These are phyloP conservation scores for Gymnopithys bicolor DNA, from an alignment of 2,797 vertebrate genomes.

Conservation along the genomic window DNA sequence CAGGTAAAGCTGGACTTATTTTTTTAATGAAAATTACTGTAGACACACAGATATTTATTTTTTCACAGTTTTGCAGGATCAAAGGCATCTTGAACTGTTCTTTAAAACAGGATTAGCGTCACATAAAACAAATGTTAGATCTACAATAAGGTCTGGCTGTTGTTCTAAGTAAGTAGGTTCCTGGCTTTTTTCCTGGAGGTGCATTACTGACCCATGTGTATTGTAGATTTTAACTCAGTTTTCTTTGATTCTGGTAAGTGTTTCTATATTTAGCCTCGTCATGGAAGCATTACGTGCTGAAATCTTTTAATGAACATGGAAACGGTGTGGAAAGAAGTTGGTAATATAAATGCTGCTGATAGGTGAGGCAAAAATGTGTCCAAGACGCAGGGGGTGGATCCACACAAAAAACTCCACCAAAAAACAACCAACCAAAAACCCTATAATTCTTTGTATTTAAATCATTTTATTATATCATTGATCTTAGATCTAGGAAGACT, in stretches of 20 bases:
- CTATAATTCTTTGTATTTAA: neutral
- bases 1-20: neutral
- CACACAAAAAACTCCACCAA: neutral
- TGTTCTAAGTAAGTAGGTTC: neutral
- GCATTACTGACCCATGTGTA: neutral
- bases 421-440: neutral
- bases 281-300: neutral
- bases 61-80: neutral
- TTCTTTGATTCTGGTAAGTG: neutral
- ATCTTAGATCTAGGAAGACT: neutral
- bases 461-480: neutral
- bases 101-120: neutral
- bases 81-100: neutral
- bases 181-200: constrained; percentile 18
- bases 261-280: neutral
- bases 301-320: neutral
- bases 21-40: neutral
- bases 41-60: neutral
- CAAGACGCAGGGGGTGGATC: neutral
- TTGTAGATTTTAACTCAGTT: neutral
- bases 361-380: neutral
- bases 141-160: neutral
- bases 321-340: neutral
- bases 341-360: neutral
- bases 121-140: neutral